Evolutionary conservation across 2,888 invertebrate genomes (phyloP).

Genomic region (Ennomos quercinarius): DNA sequence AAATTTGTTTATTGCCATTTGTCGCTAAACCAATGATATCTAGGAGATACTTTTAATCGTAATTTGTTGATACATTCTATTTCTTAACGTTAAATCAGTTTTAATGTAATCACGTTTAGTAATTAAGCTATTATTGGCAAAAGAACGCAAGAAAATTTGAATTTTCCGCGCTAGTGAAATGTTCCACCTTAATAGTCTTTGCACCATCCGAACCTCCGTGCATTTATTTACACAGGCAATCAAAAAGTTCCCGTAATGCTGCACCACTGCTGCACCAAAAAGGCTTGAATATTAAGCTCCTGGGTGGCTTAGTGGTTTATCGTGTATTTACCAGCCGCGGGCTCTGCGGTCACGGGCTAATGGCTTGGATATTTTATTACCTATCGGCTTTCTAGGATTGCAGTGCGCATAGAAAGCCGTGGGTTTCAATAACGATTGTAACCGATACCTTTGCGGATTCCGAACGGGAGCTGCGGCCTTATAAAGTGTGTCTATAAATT

Average conservation of each 20-base stretch:
- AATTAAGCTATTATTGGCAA: too few relatives aligned
- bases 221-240: too few relatives aligned
- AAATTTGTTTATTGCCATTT: too few relatives aligned
- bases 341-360: slow-evolving; percentile 58
- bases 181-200: too few relatives aligned
- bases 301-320: slow-evolving; percentile 29
- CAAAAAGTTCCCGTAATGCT: neutral
- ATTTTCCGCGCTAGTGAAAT: too few relatives aligned
- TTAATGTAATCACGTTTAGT: too few relatives aligned
- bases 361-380: slow-evolving; percentile 64
- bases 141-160: too few relatives aligned
- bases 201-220: too few relatives aligned
- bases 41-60: too few relatives aligned
- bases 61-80: too few relatives aligned
- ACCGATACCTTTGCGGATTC: slow-evolving; percentile 16
- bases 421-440: slow-evolving; percentile 25
- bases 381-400: slow-evolving; percentile 64
- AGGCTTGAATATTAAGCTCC: slow-evolving; percentile 18
- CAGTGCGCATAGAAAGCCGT: slow-evolving; percentile 25
- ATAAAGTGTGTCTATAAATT: slow-evolving; percentile 7
- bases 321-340: slow-evolving; percentile 27
- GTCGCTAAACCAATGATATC: too few relatives aligned
- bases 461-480: slow-evolving; percentile 3
- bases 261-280: slow-evolving; percentile 11
- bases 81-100: too few relatives aligned